phyloP scores from a whole-genome alignment of 2,113 vertebrate species.

The Callaeas wilsoni region DNA sequence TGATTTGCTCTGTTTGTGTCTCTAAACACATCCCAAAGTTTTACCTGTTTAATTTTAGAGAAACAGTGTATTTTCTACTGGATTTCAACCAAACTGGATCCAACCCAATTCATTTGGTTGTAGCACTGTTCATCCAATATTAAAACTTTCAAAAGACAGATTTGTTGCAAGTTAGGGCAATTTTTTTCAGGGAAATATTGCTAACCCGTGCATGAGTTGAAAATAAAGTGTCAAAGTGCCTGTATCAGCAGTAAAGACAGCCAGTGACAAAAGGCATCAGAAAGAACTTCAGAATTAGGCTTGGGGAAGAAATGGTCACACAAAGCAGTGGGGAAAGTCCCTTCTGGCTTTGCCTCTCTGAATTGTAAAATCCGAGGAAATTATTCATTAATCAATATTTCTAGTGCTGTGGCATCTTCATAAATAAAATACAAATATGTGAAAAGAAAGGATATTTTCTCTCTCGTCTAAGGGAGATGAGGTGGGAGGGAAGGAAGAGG shows the following conservation, averaged over 20 bases:
- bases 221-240: background rate
- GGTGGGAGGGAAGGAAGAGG: background rate
- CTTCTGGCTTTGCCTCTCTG: background rate
- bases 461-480: background rate
- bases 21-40: background rate
- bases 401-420: background rate
- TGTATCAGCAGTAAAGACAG: background rate
- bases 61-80: background rate
- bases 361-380: background rate
- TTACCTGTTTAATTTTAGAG: background rate
- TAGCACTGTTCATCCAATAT: background rate
- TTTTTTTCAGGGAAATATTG: slow-evolving; percentile 16
- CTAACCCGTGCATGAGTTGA: slow-evolving; percentile 12
- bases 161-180: background rate
- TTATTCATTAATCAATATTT: background rate
- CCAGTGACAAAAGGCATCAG: background rate
- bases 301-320: background rate
- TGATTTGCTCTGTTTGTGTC: background rate
- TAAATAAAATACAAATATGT: background rate
- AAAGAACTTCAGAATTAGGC: background rate
- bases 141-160: background rate
- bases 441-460: background rate
- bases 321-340: background rate
- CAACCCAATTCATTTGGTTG: background rate
- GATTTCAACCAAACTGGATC: slow-evolving; percentile 2